phyloP scores from a whole-genome alignment of 2,888 invertebrate genomes.

The Synergus itoensis region DNA sequence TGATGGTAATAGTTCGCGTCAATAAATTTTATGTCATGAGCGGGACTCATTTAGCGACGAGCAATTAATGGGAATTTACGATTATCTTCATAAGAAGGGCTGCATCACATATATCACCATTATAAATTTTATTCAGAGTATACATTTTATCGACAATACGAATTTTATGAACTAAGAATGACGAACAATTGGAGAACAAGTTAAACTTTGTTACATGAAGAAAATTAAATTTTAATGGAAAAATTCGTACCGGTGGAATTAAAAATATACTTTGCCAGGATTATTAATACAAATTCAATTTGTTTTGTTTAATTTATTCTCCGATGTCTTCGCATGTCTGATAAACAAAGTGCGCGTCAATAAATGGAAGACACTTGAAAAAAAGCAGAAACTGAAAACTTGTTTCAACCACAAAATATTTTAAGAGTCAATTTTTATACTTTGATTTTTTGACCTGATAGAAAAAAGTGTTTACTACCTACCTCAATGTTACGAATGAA shows the following conservation, averaged over 20 bases:
- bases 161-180: not conserved
- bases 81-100: not conserved
- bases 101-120: not conserved
- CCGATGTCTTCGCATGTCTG: not conserved
- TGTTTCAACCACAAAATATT: not conserved
- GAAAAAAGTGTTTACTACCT: not conserved
- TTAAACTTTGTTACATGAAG: too few species aligned
- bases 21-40: conserved; percentile 27
- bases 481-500: conserved; percentile 15
- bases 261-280: too few species aligned
- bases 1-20: conserved; percentile 12
- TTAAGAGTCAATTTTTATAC: not conserved
- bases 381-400: not conserved
- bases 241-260: too few species aligned
- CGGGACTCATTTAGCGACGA: not conserved
- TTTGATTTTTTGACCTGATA: not conserved
- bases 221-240: too few species aligned
- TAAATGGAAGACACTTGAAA: not conserved
- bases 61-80: not conserved
- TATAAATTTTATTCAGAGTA: not conserved
- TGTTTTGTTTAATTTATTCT: not conserved
- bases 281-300: too few species aligned
- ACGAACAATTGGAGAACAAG: too few species aligned
- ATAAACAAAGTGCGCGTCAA: not conserved
- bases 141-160: not conserved